Evolutionary conservation across 2,888 invertebrate species (phyloP).

Genomic region (Ferrisia virgata): DNA sequence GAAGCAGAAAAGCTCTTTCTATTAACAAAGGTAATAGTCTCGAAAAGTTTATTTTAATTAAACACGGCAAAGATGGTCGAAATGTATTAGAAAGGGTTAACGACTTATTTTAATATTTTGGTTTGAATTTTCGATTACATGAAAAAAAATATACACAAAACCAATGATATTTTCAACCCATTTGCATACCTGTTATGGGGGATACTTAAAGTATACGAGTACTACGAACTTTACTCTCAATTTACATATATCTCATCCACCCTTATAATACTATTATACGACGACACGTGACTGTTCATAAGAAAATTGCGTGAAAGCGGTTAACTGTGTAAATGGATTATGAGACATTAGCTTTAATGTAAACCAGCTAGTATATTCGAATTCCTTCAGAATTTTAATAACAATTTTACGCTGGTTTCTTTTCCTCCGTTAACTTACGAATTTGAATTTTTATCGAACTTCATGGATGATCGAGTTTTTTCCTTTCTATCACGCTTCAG

Average conservation of each 20-base stretch:
- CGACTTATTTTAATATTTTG: not conserved
- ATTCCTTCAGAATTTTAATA: slow-evolving; percentile 22
- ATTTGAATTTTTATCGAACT: slow-evolving; percentile 30
- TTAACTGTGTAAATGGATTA: slow-evolving; percentile 37
- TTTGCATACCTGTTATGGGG: slow-evolving; percentile 7
- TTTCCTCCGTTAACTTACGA: slow-evolving; percentile 6
- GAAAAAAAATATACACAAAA: not conserved
- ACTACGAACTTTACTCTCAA: slow-evolving; percentile 36
- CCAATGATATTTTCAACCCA: not conserved
- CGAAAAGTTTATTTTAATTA: slow-evolving; percentile 6
- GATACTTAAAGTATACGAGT: slow-evolving; percentile 27
- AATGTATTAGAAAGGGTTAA: not conserved
- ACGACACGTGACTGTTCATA: slow-evolving; percentile 39
- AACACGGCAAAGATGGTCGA: not conserved
- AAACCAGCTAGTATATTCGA: slow-evolving; percentile 27
- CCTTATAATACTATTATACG: slow-evolving; percentile 13
- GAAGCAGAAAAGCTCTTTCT: not conserved
- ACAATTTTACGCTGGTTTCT: slow-evolving; percentile 28
- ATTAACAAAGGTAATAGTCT: not conserved
- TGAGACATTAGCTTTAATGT: slow-evolving; percentile 21
- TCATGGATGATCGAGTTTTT: slow-evolving; percentile 12
- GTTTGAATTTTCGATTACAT: not conserved
- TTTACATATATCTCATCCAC: slow-evolving; percentile 36
- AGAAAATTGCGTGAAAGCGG: slow-evolving; percentile 37
- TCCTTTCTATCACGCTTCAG: slow-evolving; percentile 10